Percentiles rank a stretch among this genome's conserved stretches.
These are phyloP conservation scores for Nyctibius grandis DNA, from an alignment of 2,797 vertebrate species.

Conservation along the genomic window DNA sequence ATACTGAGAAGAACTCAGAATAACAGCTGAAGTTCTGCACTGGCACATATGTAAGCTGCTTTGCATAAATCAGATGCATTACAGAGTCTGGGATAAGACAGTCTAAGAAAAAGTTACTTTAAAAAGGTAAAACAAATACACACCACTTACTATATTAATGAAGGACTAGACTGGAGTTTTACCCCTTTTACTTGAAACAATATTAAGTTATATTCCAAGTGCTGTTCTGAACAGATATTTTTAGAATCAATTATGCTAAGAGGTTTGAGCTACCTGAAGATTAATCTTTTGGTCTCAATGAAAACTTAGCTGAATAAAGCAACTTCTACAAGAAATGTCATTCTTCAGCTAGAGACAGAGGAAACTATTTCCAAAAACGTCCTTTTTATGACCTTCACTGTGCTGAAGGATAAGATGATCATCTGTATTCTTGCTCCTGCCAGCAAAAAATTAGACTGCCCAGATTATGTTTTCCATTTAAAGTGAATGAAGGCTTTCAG, in stretches of 20 bases:
- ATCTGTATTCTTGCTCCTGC: background rate
- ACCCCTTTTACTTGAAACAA: background rate
- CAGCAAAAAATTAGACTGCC: background rate
- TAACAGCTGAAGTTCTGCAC: background rate
- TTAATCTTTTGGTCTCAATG: constrained; percentile 2
- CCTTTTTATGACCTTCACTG: background rate
- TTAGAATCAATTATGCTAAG: constrained; percentile 51
- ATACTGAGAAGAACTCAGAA: background rate
- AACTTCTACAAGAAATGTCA: background rate
- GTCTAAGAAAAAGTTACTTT: background rate
- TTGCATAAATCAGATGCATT: background rate
- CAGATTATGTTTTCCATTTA: background rate
- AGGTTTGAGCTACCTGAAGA: background rate
- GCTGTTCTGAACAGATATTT: constrained; percentile 21
- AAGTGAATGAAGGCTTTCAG: background rate
- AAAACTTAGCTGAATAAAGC: constrained; percentile 9
- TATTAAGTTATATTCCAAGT: background rate
- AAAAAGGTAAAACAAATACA: background rate
- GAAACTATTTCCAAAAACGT: background rate
- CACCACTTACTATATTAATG: background rate
- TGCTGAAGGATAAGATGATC: background rate
- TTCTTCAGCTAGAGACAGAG: background rate
- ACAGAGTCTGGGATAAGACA: background rate
- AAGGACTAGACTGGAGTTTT: background rate
- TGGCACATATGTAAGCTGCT: background rate